Evolutionary conservation across 2,888 invertebrate species (phyloP), one percentile per base, ranked within the genome.

Genomic region (Nymphalis urticae): DNA sequence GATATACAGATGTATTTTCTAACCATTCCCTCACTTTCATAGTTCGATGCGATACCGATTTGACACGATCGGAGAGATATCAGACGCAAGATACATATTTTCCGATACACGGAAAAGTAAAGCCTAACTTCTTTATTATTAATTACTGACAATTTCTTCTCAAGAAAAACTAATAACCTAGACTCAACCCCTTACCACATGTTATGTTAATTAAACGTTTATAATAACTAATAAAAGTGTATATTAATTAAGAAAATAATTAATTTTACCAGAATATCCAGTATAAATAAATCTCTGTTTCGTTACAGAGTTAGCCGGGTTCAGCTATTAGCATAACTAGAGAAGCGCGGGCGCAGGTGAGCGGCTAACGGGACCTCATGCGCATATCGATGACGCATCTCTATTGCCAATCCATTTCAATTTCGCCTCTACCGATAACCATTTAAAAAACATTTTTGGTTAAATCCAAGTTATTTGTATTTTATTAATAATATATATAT

Each of bases 281-380:
- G 75, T 60, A 60, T 66, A 66, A 67, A 61, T 75, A 73, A 84
- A 83, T 83, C 82, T 74, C 80, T 79, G 81, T 79, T 82, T 80
- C 76, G 79, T 79, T 82, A 53, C 53, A 80, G 79, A 85, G 82
- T 83, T 78, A 81, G 78, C 80, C 79, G 85, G 84, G 80, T 82
- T 85, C 80, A 82, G 78, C 86, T 82, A 90, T 92, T 91, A 90
- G 87, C 91, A 91, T 91, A 90, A 90, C 90, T 87, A 89, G 88
- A 88, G 89, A 90, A 86, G 89, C 87, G 87, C 89, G 83, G 82
- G 86, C 90, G 86, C 90, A 90, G 90, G 89, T 90, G 90, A 91
- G 83, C 88, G 86, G 75, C 82, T 91, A 91, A 92, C 92, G 92
- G 92, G 83, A 89, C 85, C 78, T 56, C 56, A 32, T 56, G 56